phyloP scores from a whole-genome alignment of 2,113 vertebrate genomes.

The Myotis lucifugus region DNA sequence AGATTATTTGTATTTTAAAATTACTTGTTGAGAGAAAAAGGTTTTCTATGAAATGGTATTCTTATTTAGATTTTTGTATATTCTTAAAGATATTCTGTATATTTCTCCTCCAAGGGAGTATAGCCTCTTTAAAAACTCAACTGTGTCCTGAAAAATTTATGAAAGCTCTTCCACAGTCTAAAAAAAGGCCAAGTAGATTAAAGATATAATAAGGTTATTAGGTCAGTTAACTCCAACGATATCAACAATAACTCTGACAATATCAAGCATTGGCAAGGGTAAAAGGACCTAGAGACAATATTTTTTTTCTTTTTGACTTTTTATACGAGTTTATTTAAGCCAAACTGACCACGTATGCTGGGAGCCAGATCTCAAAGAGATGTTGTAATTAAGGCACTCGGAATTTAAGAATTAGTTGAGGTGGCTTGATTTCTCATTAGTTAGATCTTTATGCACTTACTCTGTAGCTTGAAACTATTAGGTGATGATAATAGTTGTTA shows the following conservation, averaged over 20 bases:
- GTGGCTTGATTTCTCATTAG: neutral
- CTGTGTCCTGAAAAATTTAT: neutral
- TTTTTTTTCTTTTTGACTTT: neutral
- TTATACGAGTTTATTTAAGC: neutral
- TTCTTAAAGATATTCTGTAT: constrained; percentile 21
- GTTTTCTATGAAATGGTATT: constrained; percentile 29
- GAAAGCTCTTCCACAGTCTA: neutral
- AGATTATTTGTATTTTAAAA: neutral
- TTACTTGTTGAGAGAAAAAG: neutral
- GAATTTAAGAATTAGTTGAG: constrained; percentile 29
- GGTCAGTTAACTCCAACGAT: neutral
- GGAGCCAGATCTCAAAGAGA: neutral
- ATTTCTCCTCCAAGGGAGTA: neutral
- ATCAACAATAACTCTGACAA: neutral
- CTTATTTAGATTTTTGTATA: neutral
- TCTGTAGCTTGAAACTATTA: constrained; percentile 18
- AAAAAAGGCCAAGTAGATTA: neutral
- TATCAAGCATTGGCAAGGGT: neutral
- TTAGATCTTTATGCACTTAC: neutral
- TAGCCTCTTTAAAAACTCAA: neutral
- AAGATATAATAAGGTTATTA: neutral
- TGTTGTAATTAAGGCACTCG: neutral
- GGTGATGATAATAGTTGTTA: neutral
- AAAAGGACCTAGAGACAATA: neutral
- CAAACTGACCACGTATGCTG: neutral